phyloP scores from a whole-genome alignment of 2,797 vertebrate genomes.

The Xenentodon cancila region DNA sequence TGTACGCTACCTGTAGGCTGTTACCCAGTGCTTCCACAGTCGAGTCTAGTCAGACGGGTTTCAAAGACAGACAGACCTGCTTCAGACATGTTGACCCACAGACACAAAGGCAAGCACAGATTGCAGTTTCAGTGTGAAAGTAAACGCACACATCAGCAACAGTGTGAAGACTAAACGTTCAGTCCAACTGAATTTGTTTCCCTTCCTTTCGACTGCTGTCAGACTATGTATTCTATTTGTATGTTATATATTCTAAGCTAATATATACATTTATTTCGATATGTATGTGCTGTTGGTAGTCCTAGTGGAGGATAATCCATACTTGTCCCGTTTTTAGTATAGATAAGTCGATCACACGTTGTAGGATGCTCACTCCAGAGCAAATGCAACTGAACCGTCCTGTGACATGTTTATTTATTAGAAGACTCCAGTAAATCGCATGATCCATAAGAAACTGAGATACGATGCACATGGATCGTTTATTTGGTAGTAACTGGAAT shows the following conservation, averaged over 20 bases:
- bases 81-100: background rate
- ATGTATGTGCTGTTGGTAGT: conserved; percentile 67
- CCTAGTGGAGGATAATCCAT: conserved; percentile 43
- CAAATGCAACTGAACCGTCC: conserved; percentile 6
- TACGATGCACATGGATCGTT: conserved; percentile 3
- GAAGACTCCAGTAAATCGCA: background rate
- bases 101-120: conserved; percentile 7
- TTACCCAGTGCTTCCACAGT: conserved; percentile 21
- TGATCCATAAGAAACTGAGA: conserved; percentile 5
- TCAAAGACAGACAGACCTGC: conserved; percentile 6
- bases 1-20: conserved; percentile 15
- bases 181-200: conserved; percentile 21
- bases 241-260: conserved; percentile 81
- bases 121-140: conserved; percentile 28
- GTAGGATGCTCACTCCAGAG: conserved; percentile 32
- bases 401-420: conserved; percentile 11
- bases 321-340: conserved; percentile 20
- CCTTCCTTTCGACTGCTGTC: conserved; percentile 56
- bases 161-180: conserved; percentile 46
- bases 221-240: conserved; percentile 81
- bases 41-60: conserved; percentile 4
- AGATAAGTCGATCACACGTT: conserved; percentile 37
- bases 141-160: conserved; percentile 12
- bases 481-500: background rate
- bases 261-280: conserved; percentile 72